Percentiles rank a stretch among this genome's conserved stretches.
Evolutionary conservation across 2,113 vertebrate genomes (phyloP).

Genomic region (Amia ocellicauda): DNA sequence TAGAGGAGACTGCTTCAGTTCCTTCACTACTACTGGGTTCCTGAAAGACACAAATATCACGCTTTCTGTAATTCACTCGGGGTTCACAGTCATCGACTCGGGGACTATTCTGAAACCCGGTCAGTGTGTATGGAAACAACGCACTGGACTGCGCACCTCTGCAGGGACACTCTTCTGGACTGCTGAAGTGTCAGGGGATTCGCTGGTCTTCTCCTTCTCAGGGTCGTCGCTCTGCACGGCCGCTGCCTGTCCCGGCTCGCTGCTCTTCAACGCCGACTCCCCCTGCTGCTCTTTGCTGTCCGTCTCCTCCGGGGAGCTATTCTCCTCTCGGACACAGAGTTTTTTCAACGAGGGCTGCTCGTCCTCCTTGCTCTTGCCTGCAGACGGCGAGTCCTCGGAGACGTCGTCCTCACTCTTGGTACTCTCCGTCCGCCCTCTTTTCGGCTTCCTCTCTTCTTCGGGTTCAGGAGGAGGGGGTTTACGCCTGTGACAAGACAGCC

Average conservation of each 20-base stretch:
- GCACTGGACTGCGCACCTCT: conserved; percentile 8
- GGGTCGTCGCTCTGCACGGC: neutral
- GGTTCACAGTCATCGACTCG: too few relatives aligned
- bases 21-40: conserved; percentile 3
- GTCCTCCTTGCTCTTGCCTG: conserved; percentile 14
- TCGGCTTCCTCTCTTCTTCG: conserved; percentile 35
- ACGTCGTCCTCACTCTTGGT: conserved; percentile 11
- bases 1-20: neutral
- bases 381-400: conserved; percentile 16
- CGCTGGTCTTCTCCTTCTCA: neutral
- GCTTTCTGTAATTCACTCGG: too few relatives aligned
- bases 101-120: too few relatives aligned
- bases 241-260: conserved; percentile 7
- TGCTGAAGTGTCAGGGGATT: conserved; percentile 9
- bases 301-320: neutral
- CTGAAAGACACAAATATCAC: conserved; percentile 19
- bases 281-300: neutral
- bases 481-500: conserved; percentile 38
- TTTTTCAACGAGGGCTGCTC: conserved; percentile 61
- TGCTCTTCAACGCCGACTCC: neutral
- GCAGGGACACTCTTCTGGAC: conserved; percentile 16
- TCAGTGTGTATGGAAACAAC: too few relatives aligned
- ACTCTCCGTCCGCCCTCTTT: conserved; percentile 43
- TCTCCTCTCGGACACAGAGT: conserved; percentile 30
- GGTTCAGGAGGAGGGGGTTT: conserved; percentile 16